These are phyloP conservation scores for Xestobium rufovillosum DNA, from an alignment of 2,888 invertebrate species.

Conservation along the genomic window DNA sequence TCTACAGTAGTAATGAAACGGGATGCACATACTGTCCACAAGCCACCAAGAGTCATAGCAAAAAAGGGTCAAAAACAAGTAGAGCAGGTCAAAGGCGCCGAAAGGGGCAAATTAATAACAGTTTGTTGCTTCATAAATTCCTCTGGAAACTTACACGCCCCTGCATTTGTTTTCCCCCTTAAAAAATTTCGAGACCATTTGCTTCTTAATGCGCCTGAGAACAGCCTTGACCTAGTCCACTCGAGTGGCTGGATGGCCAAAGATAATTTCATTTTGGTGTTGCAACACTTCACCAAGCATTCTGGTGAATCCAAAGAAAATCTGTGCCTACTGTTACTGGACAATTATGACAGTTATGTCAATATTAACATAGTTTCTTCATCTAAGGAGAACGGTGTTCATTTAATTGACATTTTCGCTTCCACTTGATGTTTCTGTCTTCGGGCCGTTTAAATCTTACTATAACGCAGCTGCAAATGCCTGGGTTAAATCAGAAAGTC, in stretches of 20 bases:
- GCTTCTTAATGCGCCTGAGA: conserved; percentile 12
- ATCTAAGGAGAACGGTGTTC: no score
- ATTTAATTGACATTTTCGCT: no score
- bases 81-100: conserved; percentile 9
- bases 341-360: conserved; percentile 2
- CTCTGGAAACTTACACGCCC: conserved; percentile 11
- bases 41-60: conserved; percentile 12
- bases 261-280: conserved; percentile 3
- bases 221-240: conserved; percentile 8
- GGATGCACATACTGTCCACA: conserved; percentile 13
- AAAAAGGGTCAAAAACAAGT: conserved; percentile 14
- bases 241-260: conserved; percentile 10
- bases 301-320: neutral
- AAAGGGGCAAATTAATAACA: conserved; percentile 14
- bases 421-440: neutral
- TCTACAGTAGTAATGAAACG: conserved; percentile 9
- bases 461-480: neutral
- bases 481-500: conserved; percentile 6
- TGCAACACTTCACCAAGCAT: conserved; percentile 2
- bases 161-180: conserved; percentile 6
- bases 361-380: no score
- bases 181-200: conserved; percentile 14
- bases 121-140: conserved; percentile 12
- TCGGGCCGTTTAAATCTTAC: neutral
- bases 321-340: conserved; percentile 4